Base-by-base conservation (phyloP, 2,888 invertebrate genomes). In the Rhaphigaster nebulosa region DNA sequence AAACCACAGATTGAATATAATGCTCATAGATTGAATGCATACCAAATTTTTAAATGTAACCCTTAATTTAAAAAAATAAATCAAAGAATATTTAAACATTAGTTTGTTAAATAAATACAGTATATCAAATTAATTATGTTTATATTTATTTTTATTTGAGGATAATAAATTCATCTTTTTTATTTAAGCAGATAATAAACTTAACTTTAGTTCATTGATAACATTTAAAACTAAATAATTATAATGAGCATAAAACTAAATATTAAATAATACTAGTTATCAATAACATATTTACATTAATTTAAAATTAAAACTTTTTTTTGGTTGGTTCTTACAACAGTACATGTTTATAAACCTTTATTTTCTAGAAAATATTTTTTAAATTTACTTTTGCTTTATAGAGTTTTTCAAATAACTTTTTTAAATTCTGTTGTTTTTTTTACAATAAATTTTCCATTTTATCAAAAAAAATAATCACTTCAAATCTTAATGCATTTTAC, bases 151-250 rank as follows among this genome's bases (percentile, higher is more conserved):
- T 65, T 76, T 76, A 76, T 76, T 76, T 76, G 70, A 76, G 38
- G 38, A 76, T 76, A 76, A 76, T 76, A 29, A 65, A 4, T 38
- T 70, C 3, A 29, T 76, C 38, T 76, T 76, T 65, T 38, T 76
- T 38, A 76, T 38, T 34, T 76, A 76, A 76, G 70, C 70, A 76
- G 34, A 38, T 76, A n/a, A n/a, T n/a, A 76, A 76, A 76, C 38
- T 34, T 70, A 76, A 76, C 70, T 76, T 76, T 84, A 84, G 13
- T 84, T 84, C 84, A 84, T 84, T 84, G 41, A n/a, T 84, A 76
- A 26, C 80, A 41, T 80, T 41, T 45, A 84, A 41, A 84, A 50
- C n/a, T 84, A 84, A 41, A 84, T 84, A 45, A 84, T 45, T 41
- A 45, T 45, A 84, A 84, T 84, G 84, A 84, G 45, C 84, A 84